Evolutionary conservation across 2,888 invertebrate genomes (phyloP), one percentile per base, ranked within the genome.

Genomic region (Ochropleura plecta): DNA sequence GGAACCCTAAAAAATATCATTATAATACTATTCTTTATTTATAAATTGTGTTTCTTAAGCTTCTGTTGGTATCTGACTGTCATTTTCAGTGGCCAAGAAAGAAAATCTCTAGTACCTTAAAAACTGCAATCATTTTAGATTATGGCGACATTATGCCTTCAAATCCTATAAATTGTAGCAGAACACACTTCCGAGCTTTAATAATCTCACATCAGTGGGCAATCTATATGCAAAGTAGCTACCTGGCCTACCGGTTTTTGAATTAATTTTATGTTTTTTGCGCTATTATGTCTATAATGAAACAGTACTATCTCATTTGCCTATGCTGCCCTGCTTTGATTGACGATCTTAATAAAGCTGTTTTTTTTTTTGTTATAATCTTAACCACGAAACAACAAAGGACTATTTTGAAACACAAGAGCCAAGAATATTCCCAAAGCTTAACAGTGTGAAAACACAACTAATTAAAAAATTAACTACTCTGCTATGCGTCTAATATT

Each of bases 141-240:
- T 71, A 79, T 62, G 5, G 49, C 63, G 72, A 68, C 42, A 76
- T 77, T 73, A 76, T 40, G 67, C 57, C 67, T 76, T 69, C 42
- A 78, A 83, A 73, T 75, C 66, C 60, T 51, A 75, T 78, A 79
- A 81, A 79, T 73, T 70, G 73, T 79, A 68, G 48, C 70, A 55
- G 60, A 72, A 73, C 65, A 62, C 46, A 42, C 59, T 73, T 66
- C 18, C 42, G 18, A 76, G 67, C 59, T 82, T 76, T 78, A 83
- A 83, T 85, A 83, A 79, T 74, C 70, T 77, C 71, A 72, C 76
- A 75, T 73, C 79, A 79, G 68, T 67, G 73, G 69, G 73, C 70
- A 80, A 83, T 85, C 59, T 85, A 78, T 80, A 85, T 83, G 83
- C 72, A 75, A 82, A 85, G 42, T 79, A 78, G 79, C 46, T 77